Percentiles rank a stretch among this genome's conserved stretches.
Evolutionary conservation across 2,888 invertebrate genomes (phyloP).

Genomic region (Sesia apiformis): DNA sequence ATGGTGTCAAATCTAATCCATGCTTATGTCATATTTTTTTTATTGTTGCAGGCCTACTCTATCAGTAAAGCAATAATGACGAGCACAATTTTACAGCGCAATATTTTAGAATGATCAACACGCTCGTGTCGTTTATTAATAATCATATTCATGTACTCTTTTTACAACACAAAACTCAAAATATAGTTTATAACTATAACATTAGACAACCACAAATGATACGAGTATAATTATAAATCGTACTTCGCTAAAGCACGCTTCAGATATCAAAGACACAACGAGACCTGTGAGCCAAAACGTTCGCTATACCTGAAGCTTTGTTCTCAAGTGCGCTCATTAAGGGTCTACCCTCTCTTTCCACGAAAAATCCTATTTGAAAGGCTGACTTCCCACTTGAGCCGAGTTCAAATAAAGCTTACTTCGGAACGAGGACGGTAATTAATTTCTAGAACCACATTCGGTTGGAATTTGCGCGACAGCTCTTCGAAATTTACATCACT

Average conservation of each 20-base stretch:
- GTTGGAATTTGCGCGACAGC: not conserved
- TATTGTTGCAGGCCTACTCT: too few relatives aligned
- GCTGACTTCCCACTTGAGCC: constrained; percentile 14
- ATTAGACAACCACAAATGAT: not conserved
- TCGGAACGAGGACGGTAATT: constrained; percentile 15
- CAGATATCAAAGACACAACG: constrained; percentile 27
- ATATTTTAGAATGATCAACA: too few relatives aligned
- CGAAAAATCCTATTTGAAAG: constrained; percentile 18
- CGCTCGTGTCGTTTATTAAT: too few relatives aligned
- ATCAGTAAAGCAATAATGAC: too few relatives aligned
- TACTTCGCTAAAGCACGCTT: constrained; percentile 11
- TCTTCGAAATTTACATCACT: not conserved
- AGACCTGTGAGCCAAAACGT: constrained; percentile 18
- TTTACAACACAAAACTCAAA: too few relatives aligned
- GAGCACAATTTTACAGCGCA: too few relatives aligned
- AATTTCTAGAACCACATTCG: constrained; percentile 10
- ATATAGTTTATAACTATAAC: too few relatives aligned
- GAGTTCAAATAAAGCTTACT: constrained; percentile 20
- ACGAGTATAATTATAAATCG: not conserved
- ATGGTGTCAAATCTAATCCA: too few relatives aligned
- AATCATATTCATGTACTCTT: too few relatives aligned
- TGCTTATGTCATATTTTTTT: too few relatives aligned
- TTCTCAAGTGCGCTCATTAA: constrained; percentile 43
- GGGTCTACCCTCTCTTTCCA: constrained; percentile 18
- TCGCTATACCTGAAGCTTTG: constrained; percentile 25